phyloP scores from a whole-genome alignment of 2,888 invertebrate species.

The Drosophila mimetica region DNA sequence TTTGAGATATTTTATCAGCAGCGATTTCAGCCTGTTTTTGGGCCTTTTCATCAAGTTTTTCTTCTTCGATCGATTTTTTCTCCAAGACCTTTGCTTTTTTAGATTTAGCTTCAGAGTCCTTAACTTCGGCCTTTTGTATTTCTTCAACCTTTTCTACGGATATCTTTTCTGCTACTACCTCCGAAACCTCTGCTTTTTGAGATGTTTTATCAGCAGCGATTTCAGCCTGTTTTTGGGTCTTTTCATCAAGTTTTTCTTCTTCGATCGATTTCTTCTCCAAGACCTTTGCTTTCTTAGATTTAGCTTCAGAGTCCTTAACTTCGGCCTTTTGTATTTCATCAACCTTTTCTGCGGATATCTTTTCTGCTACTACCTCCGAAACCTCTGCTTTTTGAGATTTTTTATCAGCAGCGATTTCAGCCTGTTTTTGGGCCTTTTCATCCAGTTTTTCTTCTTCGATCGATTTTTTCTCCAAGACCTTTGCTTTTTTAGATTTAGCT shows the following conservation, averaged over 20 bases:
- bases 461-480: constrained; percentile 8
- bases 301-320: constrained; percentile 12
- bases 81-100: constrained; percentile 11
- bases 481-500: constrained; percentile 6
- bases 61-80: constrained; percentile 13
- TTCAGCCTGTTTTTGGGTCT: constrained; percentile 7
- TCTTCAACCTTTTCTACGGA: constrained; percentile 28
- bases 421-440: constrained; percentile 30
- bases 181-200: constrained; percentile 8
- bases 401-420: not conserved
- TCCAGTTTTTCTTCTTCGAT: constrained; percentile 9
- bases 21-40: constrained; percentile 19
- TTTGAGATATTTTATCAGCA: not conserved
- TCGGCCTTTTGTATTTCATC: constrained; percentile 6
- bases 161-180: constrained; percentile 26
- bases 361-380: constrained; percentile 5
- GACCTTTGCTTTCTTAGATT: not conserved
- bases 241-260: constrained; percentile 2
- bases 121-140: constrained; percentile 1
- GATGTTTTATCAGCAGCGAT: constrained; percentile 42
- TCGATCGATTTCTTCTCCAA: constrained; percentile 9
- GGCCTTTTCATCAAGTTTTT: constrained; percentile 36
- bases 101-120: constrained; percentile 15
- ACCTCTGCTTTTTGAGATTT: constrained; percentile 1
- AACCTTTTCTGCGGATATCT: constrained; percentile 43